Evolutionary conservation across 2,888 invertebrate species (phyloP).

Genomic region (Stenotaenia linearis): DNA sequence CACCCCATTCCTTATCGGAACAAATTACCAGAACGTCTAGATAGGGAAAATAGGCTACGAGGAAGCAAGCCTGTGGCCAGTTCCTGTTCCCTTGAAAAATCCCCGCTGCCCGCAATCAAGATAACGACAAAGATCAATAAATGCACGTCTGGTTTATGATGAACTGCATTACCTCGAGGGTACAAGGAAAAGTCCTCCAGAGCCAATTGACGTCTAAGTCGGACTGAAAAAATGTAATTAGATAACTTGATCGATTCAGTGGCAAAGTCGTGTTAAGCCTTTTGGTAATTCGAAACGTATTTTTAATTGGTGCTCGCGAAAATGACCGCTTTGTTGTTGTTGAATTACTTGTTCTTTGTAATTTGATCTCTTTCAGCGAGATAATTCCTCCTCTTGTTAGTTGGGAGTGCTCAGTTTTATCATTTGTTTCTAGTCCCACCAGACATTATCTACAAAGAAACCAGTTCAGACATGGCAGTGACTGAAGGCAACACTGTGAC

Average conservation of each 20-base stretch:
- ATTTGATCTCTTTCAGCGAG: not conserved
- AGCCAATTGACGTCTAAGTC: not conserved
- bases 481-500: slow-evolving; percentile 69
- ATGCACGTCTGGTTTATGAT: not conserved
- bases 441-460: slow-evolving; percentile 69
- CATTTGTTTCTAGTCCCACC: slow-evolving; percentile 61
- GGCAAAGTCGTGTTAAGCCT: not conserved
- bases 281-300: not conserved
- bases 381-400: not conserved
- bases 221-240: not conserved
- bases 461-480: slow-evolving; percentile 67
- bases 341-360: not conserved
- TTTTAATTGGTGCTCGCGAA: not conserved
- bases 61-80: not conserved
- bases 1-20: not conserved
- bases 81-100: not conserved
- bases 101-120: not conserved
- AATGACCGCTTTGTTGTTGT: not conserved
- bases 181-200: not conserved
- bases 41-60: not conserved
- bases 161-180: not conserved
- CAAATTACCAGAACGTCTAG: not conserved
- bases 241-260: not conserved
- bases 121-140: not conserved
- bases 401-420: not conserved